These are phyloP conservation scores for Cyclargus thomasi DNA, from an alignment of 1,140 invertebrate species.

Conservation along the genomic window DNA sequence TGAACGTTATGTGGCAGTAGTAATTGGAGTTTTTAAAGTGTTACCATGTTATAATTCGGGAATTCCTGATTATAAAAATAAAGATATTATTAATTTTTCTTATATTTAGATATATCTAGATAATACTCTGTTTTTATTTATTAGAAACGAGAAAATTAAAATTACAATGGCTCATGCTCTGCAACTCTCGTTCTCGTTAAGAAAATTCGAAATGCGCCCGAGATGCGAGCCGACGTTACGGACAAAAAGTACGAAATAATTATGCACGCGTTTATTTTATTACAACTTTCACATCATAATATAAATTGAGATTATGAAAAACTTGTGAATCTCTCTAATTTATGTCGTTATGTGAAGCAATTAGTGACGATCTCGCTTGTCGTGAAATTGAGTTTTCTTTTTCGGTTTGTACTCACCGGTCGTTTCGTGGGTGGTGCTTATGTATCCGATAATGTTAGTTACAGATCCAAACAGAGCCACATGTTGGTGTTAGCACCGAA, in stretches of 20 bases:
- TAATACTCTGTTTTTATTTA: too few relatives aligned
- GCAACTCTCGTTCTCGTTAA: neutral
- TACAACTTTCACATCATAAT: slow-evolving; percentile 7
- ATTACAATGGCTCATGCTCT: neutral
- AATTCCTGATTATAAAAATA: too few relatives aligned
- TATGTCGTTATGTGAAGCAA: neutral
- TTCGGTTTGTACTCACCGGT: neutral
- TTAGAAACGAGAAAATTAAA: neutral
- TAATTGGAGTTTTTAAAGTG: too few relatives aligned
- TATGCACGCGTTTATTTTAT: slow-evolving; percentile 4
- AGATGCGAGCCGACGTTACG: neutral
- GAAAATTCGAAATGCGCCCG: neutral
- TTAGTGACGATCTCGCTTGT: neutral
- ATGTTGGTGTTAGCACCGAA: neutral
- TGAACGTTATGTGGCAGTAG: too few relatives aligned
- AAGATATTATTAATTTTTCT: too few relatives aligned
- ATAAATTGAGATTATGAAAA: slow-evolving; percentile 2
- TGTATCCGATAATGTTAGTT: neutral
- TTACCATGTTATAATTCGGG: too few relatives aligned
- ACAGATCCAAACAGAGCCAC: slow-evolving; percentile 8
- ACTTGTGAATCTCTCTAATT: slow-evolving; percentile 12
- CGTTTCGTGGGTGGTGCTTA: neutral
- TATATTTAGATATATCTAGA: too few relatives aligned
- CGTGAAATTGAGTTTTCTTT: neutral
- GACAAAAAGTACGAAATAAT: slow-evolving; percentile 6